A percentile compares a stretch with the other conserved stretches of the same genome.
These are phyloP conservation scores for Sebastes cheni DNA, from an alignment of 2,797 vertebrate species.

Conservation along the genomic window DNA sequence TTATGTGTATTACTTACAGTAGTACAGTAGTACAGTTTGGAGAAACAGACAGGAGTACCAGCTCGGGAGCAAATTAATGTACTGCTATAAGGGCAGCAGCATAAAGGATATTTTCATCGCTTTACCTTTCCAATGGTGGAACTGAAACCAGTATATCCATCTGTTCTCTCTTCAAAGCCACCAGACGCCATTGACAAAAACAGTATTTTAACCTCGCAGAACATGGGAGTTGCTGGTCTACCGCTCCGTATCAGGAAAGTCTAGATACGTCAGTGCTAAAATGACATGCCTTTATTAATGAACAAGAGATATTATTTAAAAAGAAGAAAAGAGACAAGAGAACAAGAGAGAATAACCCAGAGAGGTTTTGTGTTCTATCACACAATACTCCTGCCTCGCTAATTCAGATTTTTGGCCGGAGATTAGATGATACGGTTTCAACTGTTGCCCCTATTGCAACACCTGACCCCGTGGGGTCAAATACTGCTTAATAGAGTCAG, in stretches of 20 bases:
- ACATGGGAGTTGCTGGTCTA: no score
- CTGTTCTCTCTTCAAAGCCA: no score
- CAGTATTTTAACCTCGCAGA: no score
- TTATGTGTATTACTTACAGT: not conserved
- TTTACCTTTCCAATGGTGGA: not conserved
- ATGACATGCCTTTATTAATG: not conserved
- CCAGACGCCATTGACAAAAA: no score
- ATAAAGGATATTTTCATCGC: not conserved
- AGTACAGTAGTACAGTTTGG: no score
- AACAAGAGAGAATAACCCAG: not conserved
- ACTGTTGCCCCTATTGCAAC: slow-evolving; percentile 6
- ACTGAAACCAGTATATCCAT: not conserved
- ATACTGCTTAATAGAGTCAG: slow-evolving; percentile 18
- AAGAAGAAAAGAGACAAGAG: not conserved
- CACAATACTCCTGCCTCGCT: not conserved
- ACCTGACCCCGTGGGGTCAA: slow-evolving; percentile 32
- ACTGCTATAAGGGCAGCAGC: not conserved
- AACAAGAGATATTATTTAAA: not conserved
- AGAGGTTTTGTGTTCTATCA: slow-evolving; percentile 3
- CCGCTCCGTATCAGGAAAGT: no score
- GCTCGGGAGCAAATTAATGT: not conserved
- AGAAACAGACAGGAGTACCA: not conserved
- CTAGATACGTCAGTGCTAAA: not conserved
- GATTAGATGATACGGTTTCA: slow-evolving; percentile 26
- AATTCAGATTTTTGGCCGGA: slow-evolving; percentile 4